Percentiles rank a stretch among this genome's conserved stretches.
These are phyloP conservation scores for Drosophila truncata DNA, from an alignment of 1,140 invertebrate genomes.

Conservation along the genomic window DNA sequence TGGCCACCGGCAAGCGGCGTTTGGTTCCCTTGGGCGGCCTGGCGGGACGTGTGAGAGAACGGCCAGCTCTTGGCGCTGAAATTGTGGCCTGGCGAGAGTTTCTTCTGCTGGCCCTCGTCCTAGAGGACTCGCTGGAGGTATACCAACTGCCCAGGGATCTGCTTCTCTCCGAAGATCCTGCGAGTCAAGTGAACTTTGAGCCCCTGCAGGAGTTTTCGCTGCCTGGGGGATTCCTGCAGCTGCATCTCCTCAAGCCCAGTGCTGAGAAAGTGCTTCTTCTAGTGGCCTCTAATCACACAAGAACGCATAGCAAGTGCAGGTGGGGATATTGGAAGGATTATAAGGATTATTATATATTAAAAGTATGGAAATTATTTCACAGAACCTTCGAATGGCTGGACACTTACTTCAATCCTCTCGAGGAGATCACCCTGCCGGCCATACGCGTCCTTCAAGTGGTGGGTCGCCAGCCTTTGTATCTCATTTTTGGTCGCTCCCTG, in stretches of 20 bases:
- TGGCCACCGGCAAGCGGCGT: slow-evolving; percentile 55
- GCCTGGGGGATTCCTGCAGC: slow-evolving; percentile 50
- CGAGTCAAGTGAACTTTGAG: slow-evolving; percentile 36
- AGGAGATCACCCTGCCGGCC: slow-evolving; percentile 65
- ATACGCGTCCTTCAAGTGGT: slow-evolving; percentile 61
- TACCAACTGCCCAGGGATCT: slow-evolving; percentile 63
- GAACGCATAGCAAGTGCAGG: slow-evolving; percentile 52
- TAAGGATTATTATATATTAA: no score
- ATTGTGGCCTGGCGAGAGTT: slow-evolving; percentile 68
- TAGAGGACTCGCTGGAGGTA: slow-evolving; percentile 63
- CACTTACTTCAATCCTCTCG: slow-evolving; percentile 74
- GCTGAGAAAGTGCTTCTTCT: slow-evolving; percentile 64
- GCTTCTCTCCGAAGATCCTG: slow-evolving; percentile 33
- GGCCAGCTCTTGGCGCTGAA: slow-evolving; percentile 38
- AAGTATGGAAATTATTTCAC: background rate
- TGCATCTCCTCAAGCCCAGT: slow-evolving; percentile 61
- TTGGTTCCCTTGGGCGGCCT: slow-evolving; percentile 61
- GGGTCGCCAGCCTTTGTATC: slow-evolving; percentile 56
- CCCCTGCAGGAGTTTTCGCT: slow-evolving; percentile 74
- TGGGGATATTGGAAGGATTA: slow-evolving; percentile 9
- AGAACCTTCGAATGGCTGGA: slow-evolving; percentile 80
- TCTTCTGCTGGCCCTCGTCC: slow-evolving; percentile 60
- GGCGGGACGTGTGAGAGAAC: slow-evolving; percentile 35
- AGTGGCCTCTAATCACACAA: slow-evolving; percentile 56
- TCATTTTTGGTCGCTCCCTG: slow-evolving; percentile 59